Percentiles rank a stretch among this genome's conserved stretches.
Conservation (phyloP, 2,888 invertebrate species). For the Heliconius cydno region DNA sequence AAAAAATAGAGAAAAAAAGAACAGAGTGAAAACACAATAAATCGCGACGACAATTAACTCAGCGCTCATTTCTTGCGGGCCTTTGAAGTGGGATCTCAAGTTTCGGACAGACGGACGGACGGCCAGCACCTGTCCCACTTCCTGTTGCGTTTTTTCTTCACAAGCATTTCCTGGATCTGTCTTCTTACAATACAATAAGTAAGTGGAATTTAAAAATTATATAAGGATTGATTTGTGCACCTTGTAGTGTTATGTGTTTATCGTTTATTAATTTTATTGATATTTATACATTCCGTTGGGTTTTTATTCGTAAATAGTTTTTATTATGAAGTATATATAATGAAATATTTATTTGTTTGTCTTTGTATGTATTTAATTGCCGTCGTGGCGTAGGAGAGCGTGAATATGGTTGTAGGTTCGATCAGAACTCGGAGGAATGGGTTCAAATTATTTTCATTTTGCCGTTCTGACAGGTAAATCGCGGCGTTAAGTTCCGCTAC, state of each 20-base stretch:
- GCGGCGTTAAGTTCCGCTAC: too few species aligned
- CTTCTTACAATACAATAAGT: conserved; percentile 29
- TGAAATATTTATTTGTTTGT: too few species aligned
- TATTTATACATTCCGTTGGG: not conserved
- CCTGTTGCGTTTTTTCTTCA: conserved; percentile 62
- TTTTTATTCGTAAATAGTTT: not conserved
- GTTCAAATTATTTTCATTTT: too few species aligned
- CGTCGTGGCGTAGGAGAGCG: too few species aligned
- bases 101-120: conserved; percentile 59
- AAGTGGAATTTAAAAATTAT: conserved; percentile 27
- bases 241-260: conserved; percentile 35
- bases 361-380: too few species aligned
- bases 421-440: too few species aligned
- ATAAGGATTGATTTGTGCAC: conserved; percentile 19
- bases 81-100: conserved; percentile 52
- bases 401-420: too few species aligned
- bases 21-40: not conserved
- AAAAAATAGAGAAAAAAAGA: not conserved
- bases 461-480: too few species aligned
- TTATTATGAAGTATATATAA: not conserved
- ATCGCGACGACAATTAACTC: conserved; percentile 16
- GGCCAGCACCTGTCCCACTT: conserved; percentile 69
- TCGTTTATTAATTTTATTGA: conserved; percentile 38
- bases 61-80: conserved; percentile 17
- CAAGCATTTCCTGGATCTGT: conserved; percentile 65